A percentile compares a stretch with the other conserved stretches of the same genome.
Conservation (phyloP, 2,888 invertebrate genomes). For the Leptogaster cylindrica region DNA sequence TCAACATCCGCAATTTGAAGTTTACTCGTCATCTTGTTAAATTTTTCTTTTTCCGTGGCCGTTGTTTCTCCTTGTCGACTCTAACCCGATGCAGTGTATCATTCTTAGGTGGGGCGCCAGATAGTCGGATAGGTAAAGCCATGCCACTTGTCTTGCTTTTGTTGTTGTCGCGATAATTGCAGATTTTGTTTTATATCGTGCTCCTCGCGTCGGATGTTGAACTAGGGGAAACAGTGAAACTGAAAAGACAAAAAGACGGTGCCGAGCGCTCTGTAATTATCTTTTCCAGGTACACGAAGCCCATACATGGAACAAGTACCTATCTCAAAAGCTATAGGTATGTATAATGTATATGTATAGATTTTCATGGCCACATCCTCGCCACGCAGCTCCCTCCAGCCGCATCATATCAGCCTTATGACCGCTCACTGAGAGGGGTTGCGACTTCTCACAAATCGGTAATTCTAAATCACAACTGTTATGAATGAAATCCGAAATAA, state of each 20-base stretch:
- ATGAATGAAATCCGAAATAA: constrained; percentile 45
- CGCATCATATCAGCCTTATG: no score
- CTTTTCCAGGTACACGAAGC: constrained; percentile 42
- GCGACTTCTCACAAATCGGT: no score
- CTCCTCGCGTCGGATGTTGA: constrained; percentile 31
- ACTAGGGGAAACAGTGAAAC: constrained; percentile 39
- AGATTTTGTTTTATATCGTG: constrained; percentile 31
- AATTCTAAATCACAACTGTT: constrained; percentile 45
- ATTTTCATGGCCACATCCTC: constrained; percentile 25
- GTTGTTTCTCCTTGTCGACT: constrained; percentile 23
- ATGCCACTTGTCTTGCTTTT: constrained; percentile 18
- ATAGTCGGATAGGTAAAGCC: constrained; percentile 11
- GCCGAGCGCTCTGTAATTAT: constrained; percentile 47
- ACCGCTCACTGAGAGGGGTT: no score
- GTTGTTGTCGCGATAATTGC: constrained; percentile 31
- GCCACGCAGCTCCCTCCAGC: constrained; percentile 33
- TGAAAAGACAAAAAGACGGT: constrained; percentile 44
- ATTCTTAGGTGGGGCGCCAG: constrained; percentile 30
- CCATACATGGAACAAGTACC: constrained; percentile 13
- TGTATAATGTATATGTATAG: no score
- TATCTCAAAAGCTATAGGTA: constrained; percentile 25
- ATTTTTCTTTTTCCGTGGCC: constrained; percentile 30
- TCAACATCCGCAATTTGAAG: constrained; percentile 45
- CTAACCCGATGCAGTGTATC: neutral
- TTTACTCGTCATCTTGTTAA: constrained; percentile 42